Percentiles rank a stretch among this genome's conserved stretches.
These are phyloP conservation scores for Drosophila littoralis DNA, from an alignment of 1,140 invertebrate species.

Conservation along the genomic window DNA sequence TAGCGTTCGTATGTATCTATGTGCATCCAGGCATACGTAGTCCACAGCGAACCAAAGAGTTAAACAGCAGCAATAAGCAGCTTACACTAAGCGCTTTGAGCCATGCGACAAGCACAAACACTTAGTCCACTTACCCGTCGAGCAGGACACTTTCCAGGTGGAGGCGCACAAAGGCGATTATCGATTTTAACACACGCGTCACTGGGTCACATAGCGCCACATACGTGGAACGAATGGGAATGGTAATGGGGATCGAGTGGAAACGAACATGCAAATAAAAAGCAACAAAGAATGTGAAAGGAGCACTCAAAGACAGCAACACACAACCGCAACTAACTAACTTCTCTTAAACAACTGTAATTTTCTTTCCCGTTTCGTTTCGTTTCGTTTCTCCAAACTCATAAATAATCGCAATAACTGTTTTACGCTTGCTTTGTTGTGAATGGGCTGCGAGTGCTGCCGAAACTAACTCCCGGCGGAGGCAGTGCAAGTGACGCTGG, in stretches of 20 bases:
- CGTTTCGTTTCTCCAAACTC: not conserved
- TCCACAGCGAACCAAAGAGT: no score
- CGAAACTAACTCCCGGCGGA: constrained; percentile 28
- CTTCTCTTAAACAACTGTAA: constrained; percentile 5
- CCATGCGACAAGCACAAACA: not conserved
- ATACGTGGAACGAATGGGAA: constrained; percentile 1
- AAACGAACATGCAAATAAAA: constrained; percentile 8
- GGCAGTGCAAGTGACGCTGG: constrained; percentile 15
- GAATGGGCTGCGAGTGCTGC: constrained; percentile 15
- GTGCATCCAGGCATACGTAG: not conserved
- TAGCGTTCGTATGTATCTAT: constrained; percentile 34
- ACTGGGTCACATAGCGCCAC: constrained; percentile 9
- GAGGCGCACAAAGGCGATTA: constrained; percentile 41
- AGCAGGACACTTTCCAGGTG: constrained; percentile 26
- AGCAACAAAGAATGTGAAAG: constrained; percentile 18
- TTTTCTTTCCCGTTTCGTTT: not conserved
- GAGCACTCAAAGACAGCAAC: not conserved
- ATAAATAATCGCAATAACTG: constrained; percentile 4
- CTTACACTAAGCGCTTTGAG: no score
- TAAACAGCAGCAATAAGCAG: not conserved
- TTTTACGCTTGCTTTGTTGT: constrained; percentile 21
- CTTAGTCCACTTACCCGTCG: constrained; percentile 47
- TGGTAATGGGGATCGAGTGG: not conserved
- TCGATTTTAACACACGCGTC: constrained; percentile 64
- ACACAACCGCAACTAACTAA: constrained; percentile 16